Conservation (phyloP, 1,140 invertebrate genomes). For the Drosophila yakuba region DNA sequence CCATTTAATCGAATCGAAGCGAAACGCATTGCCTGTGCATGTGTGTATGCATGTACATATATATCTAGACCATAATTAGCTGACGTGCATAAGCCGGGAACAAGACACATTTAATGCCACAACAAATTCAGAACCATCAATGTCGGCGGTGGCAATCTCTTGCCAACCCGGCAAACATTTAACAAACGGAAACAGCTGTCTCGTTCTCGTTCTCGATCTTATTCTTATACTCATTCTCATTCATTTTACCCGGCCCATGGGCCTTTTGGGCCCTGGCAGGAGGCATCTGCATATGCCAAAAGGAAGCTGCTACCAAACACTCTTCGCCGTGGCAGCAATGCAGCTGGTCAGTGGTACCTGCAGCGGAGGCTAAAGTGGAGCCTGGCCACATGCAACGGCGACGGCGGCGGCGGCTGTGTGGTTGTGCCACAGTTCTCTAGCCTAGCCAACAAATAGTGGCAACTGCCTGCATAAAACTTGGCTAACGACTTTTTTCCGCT, state of each 20-base stretch:
- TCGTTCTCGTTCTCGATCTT: conserved; percentile 47
- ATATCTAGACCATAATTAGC: conserved; percentile 62
- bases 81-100: conserved; percentile 21
- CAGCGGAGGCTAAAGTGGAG: conserved; percentile 16
- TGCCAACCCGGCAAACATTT: conserved; percentile 80
- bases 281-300: conserved; percentile 63
- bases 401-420: conserved; percentile 30
- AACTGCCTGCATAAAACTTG: conserved; percentile 77
- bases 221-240: conserved; percentile 10
- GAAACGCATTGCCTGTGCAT: conserved; percentile 24
- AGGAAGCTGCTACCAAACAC: conserved; percentile 83
- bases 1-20: conserved; percentile 2
- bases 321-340: conserved; percentile 48
- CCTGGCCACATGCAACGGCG: conserved; percentile 54
- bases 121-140: conserved; percentile 70
- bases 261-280: conserved; percentile 41
- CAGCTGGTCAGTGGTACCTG: conserved; percentile 59
- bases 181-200: conserved; percentile 83
- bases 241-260: conserved; percentile 17
- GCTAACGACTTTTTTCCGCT: conserved; percentile 83
- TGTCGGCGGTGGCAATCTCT: conserved; percentile 71
- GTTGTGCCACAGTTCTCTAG: conserved; percentile 39
- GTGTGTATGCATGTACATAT: background rate
- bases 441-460: conserved; percentile 70
- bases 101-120: conserved; percentile 66